Evolutionary conservation across 2,797 vertebrate species (phyloP).

Genomic region (Coregonus ussuriensis): DNA sequence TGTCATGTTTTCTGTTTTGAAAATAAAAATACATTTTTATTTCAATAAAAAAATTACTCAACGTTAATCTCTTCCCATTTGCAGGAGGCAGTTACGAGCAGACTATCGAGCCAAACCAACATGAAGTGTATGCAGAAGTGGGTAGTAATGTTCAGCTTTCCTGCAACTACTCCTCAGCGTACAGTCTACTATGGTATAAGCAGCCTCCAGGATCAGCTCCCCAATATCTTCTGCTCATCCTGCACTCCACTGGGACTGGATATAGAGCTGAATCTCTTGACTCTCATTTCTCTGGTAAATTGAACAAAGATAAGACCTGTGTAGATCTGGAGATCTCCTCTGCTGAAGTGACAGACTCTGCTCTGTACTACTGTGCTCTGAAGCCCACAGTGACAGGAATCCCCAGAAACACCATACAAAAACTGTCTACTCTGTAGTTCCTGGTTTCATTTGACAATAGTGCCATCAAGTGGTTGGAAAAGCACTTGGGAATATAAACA

Average conservation of each 20-base stretch:
- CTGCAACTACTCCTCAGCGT: constrained; percentile 23
- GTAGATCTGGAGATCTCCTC: no score
- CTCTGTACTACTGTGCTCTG: constrained; percentile 30
- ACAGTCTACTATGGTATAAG: neutral
- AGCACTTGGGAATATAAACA: no score
- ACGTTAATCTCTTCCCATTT: no score
- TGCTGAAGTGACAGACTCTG: no score
- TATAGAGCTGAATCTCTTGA: neutral
- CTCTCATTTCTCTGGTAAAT: constrained; percentile 15
- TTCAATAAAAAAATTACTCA: no score
- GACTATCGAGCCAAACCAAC: constrained; percentile 5
- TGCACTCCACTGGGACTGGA: neutral
- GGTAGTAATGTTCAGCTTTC: constrained; percentile 18
- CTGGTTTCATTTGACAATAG: no score
- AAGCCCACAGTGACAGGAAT: constrained; percentile 27
- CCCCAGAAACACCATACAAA: constrained; percentile 12
- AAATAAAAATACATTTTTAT: no score
- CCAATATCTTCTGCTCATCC: constrained; percentile 1
- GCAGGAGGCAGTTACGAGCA: no score
- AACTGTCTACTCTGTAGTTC: neutral
- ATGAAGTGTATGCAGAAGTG: neutral
- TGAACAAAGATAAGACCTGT: no score
- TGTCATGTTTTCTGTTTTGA: no score
- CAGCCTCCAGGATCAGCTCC: neutral
- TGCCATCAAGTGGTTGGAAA: no score